These are phyloP conservation scores for Troides aeacus DNA, from an alignment of 2,888 invertebrate species.

Conservation along the genomic window DNA sequence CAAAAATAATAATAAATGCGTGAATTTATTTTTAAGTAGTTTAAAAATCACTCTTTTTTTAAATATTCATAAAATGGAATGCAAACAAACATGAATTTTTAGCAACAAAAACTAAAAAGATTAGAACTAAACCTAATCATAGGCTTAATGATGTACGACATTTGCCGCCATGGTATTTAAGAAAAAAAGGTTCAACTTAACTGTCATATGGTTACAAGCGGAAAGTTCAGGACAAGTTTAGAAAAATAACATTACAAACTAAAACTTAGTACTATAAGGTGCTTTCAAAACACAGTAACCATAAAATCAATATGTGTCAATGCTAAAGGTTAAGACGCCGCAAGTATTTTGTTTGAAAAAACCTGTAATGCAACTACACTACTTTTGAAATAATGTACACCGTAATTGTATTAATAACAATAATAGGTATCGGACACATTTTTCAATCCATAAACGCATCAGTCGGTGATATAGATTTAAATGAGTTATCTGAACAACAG, in stretches of 20 bases:
- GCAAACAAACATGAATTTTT: too few relatives aligned
- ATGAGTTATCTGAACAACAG: conserved; percentile 70
- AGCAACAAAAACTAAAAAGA: background rate
- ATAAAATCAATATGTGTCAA: conserved; percentile 1
- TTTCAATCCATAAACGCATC: conserved; percentile 13
- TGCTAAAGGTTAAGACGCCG: background rate
- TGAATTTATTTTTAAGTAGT: too few relatives aligned
- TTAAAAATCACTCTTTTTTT: too few relatives aligned
- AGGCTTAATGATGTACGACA: conserved; percentile 4
- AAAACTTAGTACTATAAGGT: conserved; percentile 2
- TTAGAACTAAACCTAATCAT: background rate
- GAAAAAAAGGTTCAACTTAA: conserved; percentile 21
- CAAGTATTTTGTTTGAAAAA: conserved; percentile 4
- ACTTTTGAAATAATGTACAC: conserved; percentile 25
- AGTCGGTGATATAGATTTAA: conserved; percentile 62
- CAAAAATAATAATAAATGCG: too few relatives aligned
- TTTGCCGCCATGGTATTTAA: background rate
- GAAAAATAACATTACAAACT: background rate
- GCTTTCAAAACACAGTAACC: background rate
- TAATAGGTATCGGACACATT: conserved; percentile 10
- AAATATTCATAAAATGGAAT: too few relatives aligned
- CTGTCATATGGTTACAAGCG: conserved; percentile 19
- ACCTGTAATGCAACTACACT: conserved; percentile 17
- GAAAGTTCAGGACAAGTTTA: conserved; percentile 4
- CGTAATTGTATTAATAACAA: conserved; percentile 13